These are phyloP conservation scores for Dryas iulia DNA, from an alignment of 1,140 invertebrate genomes.

Conservation along the genomic window DNA sequence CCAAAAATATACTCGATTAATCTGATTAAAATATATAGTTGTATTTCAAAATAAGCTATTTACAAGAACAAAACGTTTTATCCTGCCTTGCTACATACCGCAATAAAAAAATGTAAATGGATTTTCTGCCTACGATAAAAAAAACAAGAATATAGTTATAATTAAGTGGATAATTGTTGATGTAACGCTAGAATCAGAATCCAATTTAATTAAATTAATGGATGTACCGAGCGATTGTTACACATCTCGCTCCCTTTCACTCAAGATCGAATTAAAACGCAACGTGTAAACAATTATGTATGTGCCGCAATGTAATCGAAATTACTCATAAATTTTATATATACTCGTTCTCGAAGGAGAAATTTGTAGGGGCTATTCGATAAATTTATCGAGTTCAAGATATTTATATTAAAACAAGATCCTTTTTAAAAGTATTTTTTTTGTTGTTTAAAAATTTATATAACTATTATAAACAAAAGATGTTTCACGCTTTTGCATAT, in stretches of 20 bases:
- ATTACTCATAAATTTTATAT: conserved; percentile 7
- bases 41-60: too few relatives aligned
- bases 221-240: conserved; percentile 5
- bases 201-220: conserved; percentile 24
- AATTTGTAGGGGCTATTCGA: neutral
- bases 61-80: too few relatives aligned
- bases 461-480: too few relatives aligned
- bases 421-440: too few relatives aligned
- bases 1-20: too few relatives aligned
- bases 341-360: neutral
- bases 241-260: conserved; percentile 24
- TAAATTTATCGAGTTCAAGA: neutral
- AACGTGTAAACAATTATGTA: conserved; percentile 25
- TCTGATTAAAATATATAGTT: too few relatives aligned
- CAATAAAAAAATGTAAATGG: neutral
- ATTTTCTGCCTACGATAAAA: neutral
- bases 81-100: too few relatives aligned
- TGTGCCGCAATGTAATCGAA: neutral
- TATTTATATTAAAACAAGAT: too few relatives aligned
- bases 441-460: too few relatives aligned
- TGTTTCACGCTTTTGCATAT: too few relatives aligned
- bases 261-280: conserved; percentile 20
- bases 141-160: neutral
- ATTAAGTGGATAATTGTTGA: conserved; percentile 15
- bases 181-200: conserved; percentile 12